Percentiles rank a stretch among this genome's conserved stretches.
phyloP scores from a whole-genome alignment of 2,797 vertebrate species.

The Megaceryle alcyon region DNA sequence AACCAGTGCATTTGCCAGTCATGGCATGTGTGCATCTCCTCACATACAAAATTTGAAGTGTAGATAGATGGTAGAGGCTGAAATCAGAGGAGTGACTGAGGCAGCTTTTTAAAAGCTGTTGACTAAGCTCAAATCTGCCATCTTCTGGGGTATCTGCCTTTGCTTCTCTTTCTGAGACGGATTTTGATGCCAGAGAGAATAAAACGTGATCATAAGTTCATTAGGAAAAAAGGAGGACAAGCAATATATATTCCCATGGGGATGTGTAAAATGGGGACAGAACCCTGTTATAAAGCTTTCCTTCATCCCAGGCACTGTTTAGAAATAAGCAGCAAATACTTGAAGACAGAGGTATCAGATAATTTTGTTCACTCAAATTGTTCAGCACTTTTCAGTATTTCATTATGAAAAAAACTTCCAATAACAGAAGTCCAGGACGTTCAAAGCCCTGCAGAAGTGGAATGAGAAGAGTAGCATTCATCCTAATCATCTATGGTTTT shows the following conservation, averaged over 20 bases:
- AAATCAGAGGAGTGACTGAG: neutral
- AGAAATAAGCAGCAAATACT: neutral
- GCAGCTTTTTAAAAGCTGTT: neutral
- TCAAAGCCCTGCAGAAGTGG: neutral
- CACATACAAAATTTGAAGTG: neutral
- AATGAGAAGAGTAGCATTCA: neutral
- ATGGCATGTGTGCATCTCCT: neutral
- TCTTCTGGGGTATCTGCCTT: neutral
- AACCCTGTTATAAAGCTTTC: neutral
- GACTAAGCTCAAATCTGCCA: slow-evolving; percentile 15
- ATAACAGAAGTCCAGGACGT: neutral
- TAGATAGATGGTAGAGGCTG: neutral
- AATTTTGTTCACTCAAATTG: neutral
- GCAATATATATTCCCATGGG: neutral
- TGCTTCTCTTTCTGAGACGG: neutral
- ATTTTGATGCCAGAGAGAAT: neutral
- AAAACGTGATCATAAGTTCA: neutral
- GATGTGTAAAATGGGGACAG: neutral
- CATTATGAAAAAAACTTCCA: neutral
- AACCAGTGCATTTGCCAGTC: neutral
- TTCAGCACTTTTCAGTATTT: neutral
- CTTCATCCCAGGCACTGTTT: neutral
- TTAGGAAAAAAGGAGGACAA: neutral
- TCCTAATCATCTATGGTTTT: neutral
- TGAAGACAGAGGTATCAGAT: neutral